These are phyloP conservation scores for Mesitornis unicolor DNA, from an alignment of 2,113 vertebrate genomes.

Conservation along the genomic window DNA sequence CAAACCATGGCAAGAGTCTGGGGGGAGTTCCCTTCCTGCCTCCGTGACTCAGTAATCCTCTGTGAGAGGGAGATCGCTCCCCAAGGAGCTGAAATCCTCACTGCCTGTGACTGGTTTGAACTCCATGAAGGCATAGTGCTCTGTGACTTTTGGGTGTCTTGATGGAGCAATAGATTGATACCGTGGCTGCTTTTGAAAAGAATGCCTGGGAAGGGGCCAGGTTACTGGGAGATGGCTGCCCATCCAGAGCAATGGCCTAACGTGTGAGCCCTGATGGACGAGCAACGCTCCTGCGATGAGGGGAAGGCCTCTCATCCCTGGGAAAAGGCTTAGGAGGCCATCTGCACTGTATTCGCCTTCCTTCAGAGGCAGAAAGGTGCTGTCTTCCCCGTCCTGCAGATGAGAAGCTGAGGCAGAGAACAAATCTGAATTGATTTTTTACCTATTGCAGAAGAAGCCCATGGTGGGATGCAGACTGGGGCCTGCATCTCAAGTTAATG, in stretches of 20 bases:
- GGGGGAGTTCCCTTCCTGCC: not conserved
- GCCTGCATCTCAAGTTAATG: not conserved
- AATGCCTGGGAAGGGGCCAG: not conserved
- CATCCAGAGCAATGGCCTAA: not conserved
- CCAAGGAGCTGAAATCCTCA: not conserved
- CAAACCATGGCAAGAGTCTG: not conserved
- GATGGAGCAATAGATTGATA: not conserved
- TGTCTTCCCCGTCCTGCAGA: not conserved
- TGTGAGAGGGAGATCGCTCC: not conserved
- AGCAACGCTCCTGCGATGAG: not conserved
- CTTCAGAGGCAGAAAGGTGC: not conserved
- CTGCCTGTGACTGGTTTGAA: not conserved
- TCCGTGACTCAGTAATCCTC: fast-evolving
- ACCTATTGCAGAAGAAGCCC: not conserved
- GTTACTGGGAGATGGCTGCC: not conserved
- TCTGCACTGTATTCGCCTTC: not conserved
- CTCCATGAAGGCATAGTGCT: fast-evolving
- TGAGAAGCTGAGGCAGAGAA: not conserved
- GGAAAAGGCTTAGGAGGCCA: not conserved
- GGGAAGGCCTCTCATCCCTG: not conserved
- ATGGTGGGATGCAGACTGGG: not conserved
- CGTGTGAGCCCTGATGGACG: not conserved
- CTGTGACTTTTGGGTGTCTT: fast-evolving
- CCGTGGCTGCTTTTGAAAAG: not conserved
- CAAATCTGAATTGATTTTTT: not conserved